Conservation (phyloP, 2,113 vertebrate species). For the Dromiciops gliroides region DNA sequence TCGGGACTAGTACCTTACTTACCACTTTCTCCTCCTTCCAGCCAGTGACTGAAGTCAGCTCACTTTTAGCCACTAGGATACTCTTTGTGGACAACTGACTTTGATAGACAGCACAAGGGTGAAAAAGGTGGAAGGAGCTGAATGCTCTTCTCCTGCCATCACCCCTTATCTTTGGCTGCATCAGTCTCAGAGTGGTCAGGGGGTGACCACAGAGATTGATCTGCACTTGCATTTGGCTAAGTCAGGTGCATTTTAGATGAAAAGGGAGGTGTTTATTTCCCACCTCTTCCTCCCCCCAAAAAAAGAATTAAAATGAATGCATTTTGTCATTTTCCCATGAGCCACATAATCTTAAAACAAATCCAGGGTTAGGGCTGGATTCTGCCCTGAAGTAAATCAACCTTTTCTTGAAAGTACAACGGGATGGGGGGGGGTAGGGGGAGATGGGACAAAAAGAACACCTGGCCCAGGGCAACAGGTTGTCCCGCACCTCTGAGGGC, state of each 20-base stretch:
- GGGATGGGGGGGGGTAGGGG: conserved; percentile 18
- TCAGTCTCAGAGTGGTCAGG: conserved; percentile 7
- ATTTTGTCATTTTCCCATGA: background rate
- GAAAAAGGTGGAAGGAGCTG: background rate
- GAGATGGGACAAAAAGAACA: conserved; percentile 36
- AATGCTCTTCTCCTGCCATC: background rate
- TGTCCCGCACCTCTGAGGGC: conserved; percentile 61
- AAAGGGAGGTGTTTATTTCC: background rate
- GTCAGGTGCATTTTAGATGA: background rate
- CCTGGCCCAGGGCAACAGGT: conserved; percentile 41
- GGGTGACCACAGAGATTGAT: background rate
- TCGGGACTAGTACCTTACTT: background rate
- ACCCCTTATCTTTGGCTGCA: background rate
- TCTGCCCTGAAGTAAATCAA: conserved; percentile 35
- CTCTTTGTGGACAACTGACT: conserved; percentile 71
- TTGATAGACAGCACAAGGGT: conserved; percentile 74
- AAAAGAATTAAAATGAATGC: background rate
- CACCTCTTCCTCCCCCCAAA: background rate
- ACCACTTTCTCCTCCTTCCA: background rate
- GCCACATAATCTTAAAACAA: background rate
- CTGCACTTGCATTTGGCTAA: background rate
- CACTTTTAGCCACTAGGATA: conserved; percentile 62
- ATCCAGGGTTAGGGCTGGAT: background rate
- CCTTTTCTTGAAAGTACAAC: conserved; percentile 22
- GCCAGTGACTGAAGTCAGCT: conserved; percentile 38